phyloP scores from a whole-genome alignment of 2,113 vertebrate genomes.

The Columbina picui region DNA sequence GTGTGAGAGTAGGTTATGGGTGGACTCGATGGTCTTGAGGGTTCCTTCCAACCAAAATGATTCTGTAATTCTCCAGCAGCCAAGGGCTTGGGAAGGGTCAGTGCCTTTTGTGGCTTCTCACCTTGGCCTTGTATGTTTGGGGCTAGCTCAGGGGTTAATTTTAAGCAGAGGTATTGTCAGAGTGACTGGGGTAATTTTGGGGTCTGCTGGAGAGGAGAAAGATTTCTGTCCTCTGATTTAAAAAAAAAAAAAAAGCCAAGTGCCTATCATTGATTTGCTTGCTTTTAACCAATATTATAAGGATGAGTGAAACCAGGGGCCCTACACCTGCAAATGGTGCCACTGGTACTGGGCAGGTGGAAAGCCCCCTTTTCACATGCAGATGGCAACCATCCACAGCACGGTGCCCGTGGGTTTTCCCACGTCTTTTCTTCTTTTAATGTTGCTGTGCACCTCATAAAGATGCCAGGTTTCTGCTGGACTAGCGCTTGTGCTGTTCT shows the following conservation, averaged over 20 bases:
- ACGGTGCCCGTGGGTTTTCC: fast-evolving
- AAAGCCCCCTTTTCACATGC: background rate
- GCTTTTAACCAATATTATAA: fast-evolving
- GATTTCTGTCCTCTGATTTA: fast-evolving
- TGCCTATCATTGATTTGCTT: fast-evolving
- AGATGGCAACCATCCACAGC: fast-evolving
- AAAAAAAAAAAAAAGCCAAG: fast-evolving
- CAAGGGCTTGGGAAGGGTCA: fast-evolving
- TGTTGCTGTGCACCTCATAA: fast-evolving
- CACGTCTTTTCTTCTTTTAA: background rate
- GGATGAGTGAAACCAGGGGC: background rate
- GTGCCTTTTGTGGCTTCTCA: background rate
- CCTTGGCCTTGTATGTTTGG: background rate
- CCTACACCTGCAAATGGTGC: background rate
- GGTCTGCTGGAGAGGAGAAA: no score
- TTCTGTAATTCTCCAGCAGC: background rate
- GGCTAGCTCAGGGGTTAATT: background rate
- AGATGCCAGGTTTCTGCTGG: no score
- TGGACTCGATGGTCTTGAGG: no score
- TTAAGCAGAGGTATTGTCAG: background rate
- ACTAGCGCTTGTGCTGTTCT: fast-evolving
- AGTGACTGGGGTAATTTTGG: fast-evolving
- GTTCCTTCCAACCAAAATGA: no score
- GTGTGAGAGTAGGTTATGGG: no score
- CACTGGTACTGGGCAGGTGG: fast-evolving